Evolutionary conservation across 2,888 invertebrate species (phyloP).

Genomic region (Drosophila atroscutellata): DNA sequence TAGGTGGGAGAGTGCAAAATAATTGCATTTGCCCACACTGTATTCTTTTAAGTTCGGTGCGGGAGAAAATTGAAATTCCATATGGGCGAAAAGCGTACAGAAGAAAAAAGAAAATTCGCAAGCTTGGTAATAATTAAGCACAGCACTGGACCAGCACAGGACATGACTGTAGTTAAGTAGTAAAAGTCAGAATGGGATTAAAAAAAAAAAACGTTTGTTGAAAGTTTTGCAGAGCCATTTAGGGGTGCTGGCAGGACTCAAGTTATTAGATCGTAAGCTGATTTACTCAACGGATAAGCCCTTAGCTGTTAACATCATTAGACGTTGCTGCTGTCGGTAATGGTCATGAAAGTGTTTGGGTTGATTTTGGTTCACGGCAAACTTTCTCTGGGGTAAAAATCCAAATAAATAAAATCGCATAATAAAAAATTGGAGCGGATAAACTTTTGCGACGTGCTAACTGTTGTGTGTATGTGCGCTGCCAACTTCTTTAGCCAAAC

Average conservation of each 20-base stretch:
- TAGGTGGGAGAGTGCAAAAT: constrained; percentile 61
- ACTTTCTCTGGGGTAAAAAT: constrained; percentile 68
- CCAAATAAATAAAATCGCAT: constrained; percentile 78
- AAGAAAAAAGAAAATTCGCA: constrained; percentile 1
- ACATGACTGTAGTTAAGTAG: constrained; percentile 13
- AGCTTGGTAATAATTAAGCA: constrained; percentile 53
- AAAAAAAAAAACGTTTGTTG: constrained; percentile 2
- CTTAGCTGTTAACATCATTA: constrained; percentile 75
- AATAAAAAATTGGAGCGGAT: constrained; percentile 72
- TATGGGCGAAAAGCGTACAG: constrained; percentile 32
- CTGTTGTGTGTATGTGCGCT: constrained; percentile 37
- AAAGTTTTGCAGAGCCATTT: not conserved
- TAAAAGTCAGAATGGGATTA: not conserved
- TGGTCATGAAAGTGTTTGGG: not conserved
- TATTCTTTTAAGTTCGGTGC: constrained; percentile 21
- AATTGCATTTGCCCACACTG: constrained; percentile 63
- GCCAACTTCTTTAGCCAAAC: constrained; percentile 38
- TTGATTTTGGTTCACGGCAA: constrained; percentile 23
- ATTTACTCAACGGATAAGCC: constrained; percentile 68
- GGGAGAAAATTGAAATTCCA: constrained; percentile 71
- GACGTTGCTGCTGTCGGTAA: constrained; percentile 42
- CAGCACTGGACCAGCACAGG: not conserved
- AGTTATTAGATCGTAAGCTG: constrained; percentile 71
- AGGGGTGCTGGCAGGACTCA: constrained; percentile 16
- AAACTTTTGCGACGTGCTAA: constrained; percentile 74